Evolutionary conservation across 2,888 invertebrate genomes (phyloP), one percentile per base, ranked within the genome.

Genomic region (Ophioninae sp.): DNA sequence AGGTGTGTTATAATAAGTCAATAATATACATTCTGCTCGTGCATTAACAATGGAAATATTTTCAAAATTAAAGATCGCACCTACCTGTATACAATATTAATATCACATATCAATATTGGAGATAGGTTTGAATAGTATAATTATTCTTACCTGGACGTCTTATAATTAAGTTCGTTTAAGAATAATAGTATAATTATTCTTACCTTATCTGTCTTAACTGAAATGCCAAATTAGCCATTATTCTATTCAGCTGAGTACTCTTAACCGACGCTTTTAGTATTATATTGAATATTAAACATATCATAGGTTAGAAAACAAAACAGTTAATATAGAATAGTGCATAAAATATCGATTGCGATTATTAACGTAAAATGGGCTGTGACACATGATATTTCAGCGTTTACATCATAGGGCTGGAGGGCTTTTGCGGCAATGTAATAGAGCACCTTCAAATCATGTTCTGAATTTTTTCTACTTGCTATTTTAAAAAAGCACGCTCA

Each of bases 81-180:
- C 7, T 39, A 39, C 39, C 5, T 39, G 39, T 39, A 39, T 39
- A 8, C 39, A 39, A 39, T 39, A 39, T 39, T 39, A 8, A 39
- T 44, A 44, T 44, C 44, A 13, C 44, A 44, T 44, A 44, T 44
- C 6, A 44, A 44, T 13, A 44, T 44, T 44, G 44, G 0, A 44
- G 10, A 6, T 44, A 44, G 44, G 44, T 44, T 44, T 44, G 44
- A 56, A 59, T 59, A 20, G 59, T 20, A 20, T n/a, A 59, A 59
- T 59, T 59, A 20, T 20, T 20, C 59, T 59, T 59, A 59, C 59
- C 59, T 59, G 59, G 7, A 59, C 59, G 20, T n/a, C n/a, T n/a
- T n/a, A n/a, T n/a, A n/a, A n/a, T n/a, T n/a, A n/a, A n/a, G n/a
- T n/a, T n/a, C n/a, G n/a, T n/a, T n/a, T n/a, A n/a, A n/a, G n/a